Conservation (phyloP, 1,140 invertebrate genomes). For the Drosophila kikkawai region DNA sequence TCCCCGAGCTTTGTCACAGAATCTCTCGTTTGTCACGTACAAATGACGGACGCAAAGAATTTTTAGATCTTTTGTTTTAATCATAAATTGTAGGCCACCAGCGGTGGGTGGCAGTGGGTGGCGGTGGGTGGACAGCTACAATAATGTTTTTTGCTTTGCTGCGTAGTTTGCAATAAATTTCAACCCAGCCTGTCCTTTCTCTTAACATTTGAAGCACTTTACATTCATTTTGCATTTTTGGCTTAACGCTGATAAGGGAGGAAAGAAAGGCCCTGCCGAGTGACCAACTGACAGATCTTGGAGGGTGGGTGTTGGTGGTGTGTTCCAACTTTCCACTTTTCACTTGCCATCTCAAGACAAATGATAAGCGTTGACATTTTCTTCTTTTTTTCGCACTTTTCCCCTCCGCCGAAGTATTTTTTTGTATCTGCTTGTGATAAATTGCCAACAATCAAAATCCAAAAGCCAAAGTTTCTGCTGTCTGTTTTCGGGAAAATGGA, state of each 20-base stretch:
- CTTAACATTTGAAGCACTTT: conserved; percentile 39
- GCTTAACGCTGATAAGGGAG: conserved; percentile 45
- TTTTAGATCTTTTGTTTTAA: conserved; percentile 74
- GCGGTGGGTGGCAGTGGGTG: not conserved
- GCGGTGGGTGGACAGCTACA: conserved; percentile 24
- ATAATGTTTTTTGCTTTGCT: conserved; percentile 53
- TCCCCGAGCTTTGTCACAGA: conserved; percentile 26
- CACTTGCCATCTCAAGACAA: conserved; percentile 50
- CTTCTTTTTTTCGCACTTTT: conserved; percentile 24
- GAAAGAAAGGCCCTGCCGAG: not conserved
- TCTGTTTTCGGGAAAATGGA: conserved; percentile 23
- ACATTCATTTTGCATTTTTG: conserved; percentile 79
- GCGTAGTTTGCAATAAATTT: conserved; percentile 75
- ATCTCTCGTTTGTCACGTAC: conserved; percentile 57
- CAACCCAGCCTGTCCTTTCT: conserved; percentile 19
- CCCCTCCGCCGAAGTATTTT: not conserved
- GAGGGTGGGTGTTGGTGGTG: conserved; percentile 13
- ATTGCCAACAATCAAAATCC: conserved; percentile 65
- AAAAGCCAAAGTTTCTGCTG: conserved; percentile 15
- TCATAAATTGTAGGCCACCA: conserved; percentile 65
- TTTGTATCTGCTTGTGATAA: conserved; percentile 37
- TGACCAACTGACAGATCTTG: conserved; percentile 40
- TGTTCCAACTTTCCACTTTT: conserved; percentile 21
- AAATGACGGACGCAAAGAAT: conserved; percentile 41
- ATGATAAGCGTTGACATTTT: conserved; percentile 65